Evolutionary conservation across 2,888 invertebrate species (phyloP).

Genomic region (Tipula helvola): DNA sequence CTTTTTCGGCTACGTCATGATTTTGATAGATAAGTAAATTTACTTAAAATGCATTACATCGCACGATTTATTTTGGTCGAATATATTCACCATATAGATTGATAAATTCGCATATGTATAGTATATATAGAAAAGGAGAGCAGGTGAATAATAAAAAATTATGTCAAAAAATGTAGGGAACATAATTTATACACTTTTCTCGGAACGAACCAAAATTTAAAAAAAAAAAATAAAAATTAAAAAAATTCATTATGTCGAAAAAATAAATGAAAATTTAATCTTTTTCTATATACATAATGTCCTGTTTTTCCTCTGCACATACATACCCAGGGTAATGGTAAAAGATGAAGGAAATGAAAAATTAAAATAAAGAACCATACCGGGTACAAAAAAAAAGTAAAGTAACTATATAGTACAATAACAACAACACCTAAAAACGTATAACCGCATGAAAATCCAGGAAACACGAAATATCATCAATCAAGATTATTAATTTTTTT

Average conservation of each 20-base stretch:
- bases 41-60: neutral
- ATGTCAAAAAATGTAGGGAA: neutral
- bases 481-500: neutral
- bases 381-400: neutral
- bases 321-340: neutral
- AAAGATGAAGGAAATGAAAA: neutral
- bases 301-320: neutral
- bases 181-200: neutral
- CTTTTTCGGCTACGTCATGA: neutral
- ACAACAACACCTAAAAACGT: neutral
- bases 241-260: neutral
- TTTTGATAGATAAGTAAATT: constrained; percentile 4
- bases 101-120: neutral
- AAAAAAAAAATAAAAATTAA: neutral
- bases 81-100: neutral
- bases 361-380: neutral
- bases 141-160: neutral
- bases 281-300: neutral
- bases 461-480: constrained; percentile 4
- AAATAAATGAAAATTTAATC: neutral
- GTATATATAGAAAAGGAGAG: neutral
- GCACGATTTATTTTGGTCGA: neutral
- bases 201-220: neutral
- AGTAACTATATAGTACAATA: no score
- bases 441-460: neutral